A percentile compares a stretch with the other conserved stretches of the same genome.
Conservation (phyloP, 2,888 invertebrate species). For the Arctia plantaginis region DNA sequence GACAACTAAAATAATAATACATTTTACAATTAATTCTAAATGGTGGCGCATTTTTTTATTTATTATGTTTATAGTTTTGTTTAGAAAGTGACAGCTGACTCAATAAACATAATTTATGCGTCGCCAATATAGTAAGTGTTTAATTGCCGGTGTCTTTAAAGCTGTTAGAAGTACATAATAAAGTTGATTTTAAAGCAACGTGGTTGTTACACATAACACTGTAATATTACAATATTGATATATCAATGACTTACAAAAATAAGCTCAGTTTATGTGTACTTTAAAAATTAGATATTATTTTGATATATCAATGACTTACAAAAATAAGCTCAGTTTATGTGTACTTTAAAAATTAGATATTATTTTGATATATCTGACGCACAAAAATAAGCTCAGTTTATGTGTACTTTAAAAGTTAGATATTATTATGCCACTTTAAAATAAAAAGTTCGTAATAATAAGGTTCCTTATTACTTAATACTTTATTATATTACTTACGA, state of each 20-base stretch:
- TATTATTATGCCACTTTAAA: no score
- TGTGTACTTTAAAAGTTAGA: not conserved
- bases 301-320: not conserved
- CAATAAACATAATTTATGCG: conserved; percentile 13
- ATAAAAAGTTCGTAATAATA: no score
- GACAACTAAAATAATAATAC: conserved; percentile 49
- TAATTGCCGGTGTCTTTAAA: conserved; percentile 5
- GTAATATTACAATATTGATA: no score
- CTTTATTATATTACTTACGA: not conserved
- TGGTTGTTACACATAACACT: not conserved
- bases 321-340: not conserved
- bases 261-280: not conserved
- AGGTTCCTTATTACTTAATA: not conserved
- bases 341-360: not conserved
- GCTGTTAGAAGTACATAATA: not conserved
- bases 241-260: not conserved
- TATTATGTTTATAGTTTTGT: conserved; percentile 15
- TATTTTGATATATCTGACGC: not conserved
- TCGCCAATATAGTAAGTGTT: conserved; percentile 1
- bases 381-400: not conserved
- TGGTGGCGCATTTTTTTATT: conserved; percentile 13
- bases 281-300: not conserved
- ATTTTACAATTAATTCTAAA: conserved; percentile 35
- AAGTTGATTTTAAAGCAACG: not conserved
- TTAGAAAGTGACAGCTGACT: conserved; percentile 27